Conservation (phyloP, 1,140 invertebrate species). For the Bilobella aurantiaca region DNA sequence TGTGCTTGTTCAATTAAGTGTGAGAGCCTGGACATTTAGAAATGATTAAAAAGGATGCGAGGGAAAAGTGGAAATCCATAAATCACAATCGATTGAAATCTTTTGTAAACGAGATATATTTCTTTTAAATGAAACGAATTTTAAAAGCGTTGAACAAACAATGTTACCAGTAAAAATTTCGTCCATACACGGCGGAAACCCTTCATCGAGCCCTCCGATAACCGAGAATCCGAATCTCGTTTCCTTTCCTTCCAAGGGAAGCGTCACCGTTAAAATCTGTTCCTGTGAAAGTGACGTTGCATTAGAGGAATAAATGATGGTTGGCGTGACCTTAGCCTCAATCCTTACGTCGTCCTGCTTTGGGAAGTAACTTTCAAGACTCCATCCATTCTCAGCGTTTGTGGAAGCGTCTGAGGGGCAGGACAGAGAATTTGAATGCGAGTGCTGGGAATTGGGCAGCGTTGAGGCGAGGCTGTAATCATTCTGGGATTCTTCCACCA, state of each 20-base stretch:
- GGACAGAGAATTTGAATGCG: slow-evolving; percentile 22
- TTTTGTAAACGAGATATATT: no score
- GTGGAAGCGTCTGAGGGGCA: slow-evolving; percentile 23
- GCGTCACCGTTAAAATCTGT: slow-evolving; percentile 23
- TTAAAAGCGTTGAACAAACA: no score
- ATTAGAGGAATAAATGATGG: background rate
- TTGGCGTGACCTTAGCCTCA: no score
- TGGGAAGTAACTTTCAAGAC: slow-evolving; percentile 2
- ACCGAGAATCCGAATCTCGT: slow-evolving; percentile 46
- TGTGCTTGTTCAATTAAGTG: no score
- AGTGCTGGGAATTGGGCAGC: background rate
- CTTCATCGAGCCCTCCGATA: slow-evolving; percentile 45
- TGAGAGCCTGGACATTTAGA: no score
- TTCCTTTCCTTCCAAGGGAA: slow-evolving; percentile 38
- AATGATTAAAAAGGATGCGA: no score
- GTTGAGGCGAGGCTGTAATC: background rate
- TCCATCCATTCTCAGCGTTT: background rate
- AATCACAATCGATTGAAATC: no score
- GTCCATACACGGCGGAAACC: slow-evolving; percentile 43
- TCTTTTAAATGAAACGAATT: no score
- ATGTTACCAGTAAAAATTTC: slow-evolving; percentile 43
- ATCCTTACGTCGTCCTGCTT: slow-evolving; percentile 18
- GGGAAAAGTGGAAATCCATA: no score
- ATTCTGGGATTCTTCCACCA: background rate
- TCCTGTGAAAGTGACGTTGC: slow-evolving; percentile 16